Base-by-base conservation (phyloP, 2,888 invertebrate species). In the Apamea anceps region DNA sequence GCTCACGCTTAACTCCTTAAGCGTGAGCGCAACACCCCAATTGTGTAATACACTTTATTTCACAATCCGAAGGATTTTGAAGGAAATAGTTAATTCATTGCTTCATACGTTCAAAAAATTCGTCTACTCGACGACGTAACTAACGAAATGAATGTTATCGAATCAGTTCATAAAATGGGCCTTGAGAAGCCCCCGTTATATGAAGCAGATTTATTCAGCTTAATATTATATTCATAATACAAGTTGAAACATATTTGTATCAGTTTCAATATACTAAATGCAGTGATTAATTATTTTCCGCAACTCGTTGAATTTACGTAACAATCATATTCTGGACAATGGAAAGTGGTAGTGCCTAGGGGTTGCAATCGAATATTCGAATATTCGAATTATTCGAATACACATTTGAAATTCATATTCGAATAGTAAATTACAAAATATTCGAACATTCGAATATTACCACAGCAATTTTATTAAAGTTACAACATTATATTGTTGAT, bases 301-400 rank as follows among this genome's bases (percentile, higher is more conserved):
- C 25, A 57, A 85, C 51, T 65, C 51, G 15, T 65, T 70, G 71
- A 66, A 79, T 81, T 79, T 84, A 67, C 63, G 73, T 77, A 82
- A 72, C 67, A 80, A 77, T 78, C 32, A 67, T 83, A 62, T 84
- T 54, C 37, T 54, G 81, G 32, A 67, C 71, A 85, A 79, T 67
- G 71, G 62, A 79, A 60, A 79, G 48, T 15, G 32, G 79, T 77
- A 32, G 18, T n/a, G n/a, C n/a, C n/a, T n/a, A n/a, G n/a, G n/a
- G n/a, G n/a, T n/a, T n/a, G n/a, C n/a, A n/a, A n/a, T n/a, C n/a
- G n/a, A n/a, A n/a, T n/a, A n/a, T n/a, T n/a, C n/a, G n/a, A n/a
- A n/a, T n/a, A n/a, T n/a, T n/a, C n/a, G n/a, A n/a, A n/a, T n/a
- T n/a, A n/a, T n/a, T n/a, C n/a, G n/a, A n/a, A n/a, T n/a, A n/a